These are phyloP conservation scores for Butorides virescens DNA, from an alignment of 2,113 vertebrate species.

Conservation along the genomic window DNA sequence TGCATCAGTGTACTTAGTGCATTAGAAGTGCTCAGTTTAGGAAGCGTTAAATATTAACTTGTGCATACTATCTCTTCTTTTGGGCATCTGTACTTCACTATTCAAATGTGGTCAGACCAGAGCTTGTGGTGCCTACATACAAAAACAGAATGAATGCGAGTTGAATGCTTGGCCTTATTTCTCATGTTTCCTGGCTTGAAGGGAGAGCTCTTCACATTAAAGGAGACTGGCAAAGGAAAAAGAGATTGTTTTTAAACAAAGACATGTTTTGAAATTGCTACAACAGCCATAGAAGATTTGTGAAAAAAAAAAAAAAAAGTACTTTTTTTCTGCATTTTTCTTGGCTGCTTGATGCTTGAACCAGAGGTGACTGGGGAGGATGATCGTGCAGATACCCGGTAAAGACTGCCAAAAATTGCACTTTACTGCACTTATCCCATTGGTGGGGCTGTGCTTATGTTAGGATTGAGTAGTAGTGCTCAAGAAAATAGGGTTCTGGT, in stretches of 20 bases:
- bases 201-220: not conserved
- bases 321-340: not conserved
- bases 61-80: not conserved
- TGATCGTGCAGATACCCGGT: rapidly evolving
- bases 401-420: not conserved
- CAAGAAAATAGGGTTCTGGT: not conserved
- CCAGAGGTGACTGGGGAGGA: not conserved
- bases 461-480: not conserved
- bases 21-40: not conserved
- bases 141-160: not conserved
- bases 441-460: not conserved
- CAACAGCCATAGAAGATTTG: not conserved
- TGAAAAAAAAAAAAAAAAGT: not conserved
- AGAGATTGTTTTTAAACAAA: not conserved
- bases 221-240: not conserved
- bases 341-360: not conserved
- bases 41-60: not conserved
- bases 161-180: not conserved
- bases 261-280: not conserved
- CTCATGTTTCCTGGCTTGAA: not conserved
- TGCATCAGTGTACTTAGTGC: not conserved
- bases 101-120: not conserved
- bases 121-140: not conserved
- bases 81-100: not conserved
- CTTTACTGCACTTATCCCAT: not conserved